Evolutionary conservation across 30 jellyfish, hydroid and myxozoan species (phyloP).

Genomic region (Nemopilema nomurai): DNA sequence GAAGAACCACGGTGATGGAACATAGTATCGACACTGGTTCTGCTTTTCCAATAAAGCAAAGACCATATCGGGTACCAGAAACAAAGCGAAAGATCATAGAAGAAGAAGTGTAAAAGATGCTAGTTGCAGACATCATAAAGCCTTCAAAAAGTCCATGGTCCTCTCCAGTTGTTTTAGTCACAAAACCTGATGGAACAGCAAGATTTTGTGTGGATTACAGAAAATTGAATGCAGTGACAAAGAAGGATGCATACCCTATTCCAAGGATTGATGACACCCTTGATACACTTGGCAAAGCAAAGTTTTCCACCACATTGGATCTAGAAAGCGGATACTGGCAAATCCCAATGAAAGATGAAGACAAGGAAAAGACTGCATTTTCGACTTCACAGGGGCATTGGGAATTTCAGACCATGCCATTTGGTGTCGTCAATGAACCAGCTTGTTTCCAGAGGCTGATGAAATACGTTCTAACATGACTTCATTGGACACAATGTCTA

Average conservation of each 20-base stretch:
- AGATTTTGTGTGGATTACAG: slow-evolving; percentile 67
- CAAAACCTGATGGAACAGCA: slow-evolving; percentile 51
- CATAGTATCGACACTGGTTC: slow-evolving; percentile 19
- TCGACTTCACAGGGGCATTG: slow-evolving; percentile 26
- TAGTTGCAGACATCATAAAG: slow-evolving; percentile 41
- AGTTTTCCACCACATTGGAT: slow-evolving; percentile 37
- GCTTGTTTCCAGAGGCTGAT: slow-evolving; percentile 59
- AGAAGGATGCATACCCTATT: slow-evolving; percentile 64
- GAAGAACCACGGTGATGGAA: slow-evolving; percentile 10
- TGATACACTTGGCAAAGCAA: slow-evolving; percentile 50
- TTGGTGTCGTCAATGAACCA: slow-evolving; percentile 54
- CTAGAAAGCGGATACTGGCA: slow-evolving; percentile 66
- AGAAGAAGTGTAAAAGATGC: slow-evolving; percentile 58
- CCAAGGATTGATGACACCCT: slow-evolving; percentile 69
- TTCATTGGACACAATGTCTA: slow-evolving; percentile 32
- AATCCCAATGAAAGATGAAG: slow-evolving; percentile 32
- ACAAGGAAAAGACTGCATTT: slow-evolving; percentile 57
- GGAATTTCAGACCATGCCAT: slow-evolving; percentile 41
- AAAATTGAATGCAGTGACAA: slow-evolving; percentile 51
- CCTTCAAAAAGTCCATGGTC: slow-evolving; percentile 73
- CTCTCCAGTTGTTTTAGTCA: slow-evolving; percentile 55
- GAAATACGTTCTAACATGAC: slow-evolving; percentile 48
- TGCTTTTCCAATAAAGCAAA: slow-evolving; percentile 44
- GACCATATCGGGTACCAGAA: slow-evolving; percentile 73
- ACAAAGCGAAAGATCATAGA: slow-evolving; percentile 42